Evolutionary conservation across 2,113 vertebrate species (phyloP).

Genomic region (Grantiella picta): DNA sequence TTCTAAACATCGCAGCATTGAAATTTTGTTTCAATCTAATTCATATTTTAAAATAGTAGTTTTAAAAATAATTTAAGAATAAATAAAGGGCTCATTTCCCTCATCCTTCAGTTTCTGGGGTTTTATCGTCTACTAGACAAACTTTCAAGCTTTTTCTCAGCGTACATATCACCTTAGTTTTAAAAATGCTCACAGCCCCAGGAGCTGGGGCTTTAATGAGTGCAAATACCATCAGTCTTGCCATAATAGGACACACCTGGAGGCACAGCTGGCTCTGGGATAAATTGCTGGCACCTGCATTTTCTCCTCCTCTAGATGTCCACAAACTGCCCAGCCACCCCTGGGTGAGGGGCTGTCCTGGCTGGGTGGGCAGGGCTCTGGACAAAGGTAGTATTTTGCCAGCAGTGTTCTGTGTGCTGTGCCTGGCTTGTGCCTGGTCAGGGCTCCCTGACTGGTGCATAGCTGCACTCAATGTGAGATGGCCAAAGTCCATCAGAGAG

Average conservation of each 20-base stretch:
- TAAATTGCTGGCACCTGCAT: background rate
- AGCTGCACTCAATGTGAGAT: background rate
- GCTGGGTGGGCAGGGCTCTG: fast-evolving
- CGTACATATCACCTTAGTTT: fast-evolving
- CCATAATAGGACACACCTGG: background rate
- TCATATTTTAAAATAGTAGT: background rate
- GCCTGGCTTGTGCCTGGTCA: fast-evolving
- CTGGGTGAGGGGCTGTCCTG: background rate
- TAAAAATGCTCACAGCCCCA: background rate
- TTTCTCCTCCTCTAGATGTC: background rate
- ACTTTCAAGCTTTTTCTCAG: background rate
- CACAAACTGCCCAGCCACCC: background rate
- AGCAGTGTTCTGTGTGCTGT: fast-evolving
- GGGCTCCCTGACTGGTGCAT: background rate
- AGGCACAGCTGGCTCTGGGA: background rate
- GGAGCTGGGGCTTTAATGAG: background rate
- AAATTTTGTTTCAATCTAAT: background rate
- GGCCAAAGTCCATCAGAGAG: background rate
- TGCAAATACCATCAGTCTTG: background rate
- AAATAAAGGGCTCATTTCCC: background rate
- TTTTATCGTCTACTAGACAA: background rate
- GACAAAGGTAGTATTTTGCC: background rate
- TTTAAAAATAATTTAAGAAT: background rate
- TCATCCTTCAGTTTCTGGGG: background rate
- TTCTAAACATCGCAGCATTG: background rate